A percentile compares a stretch with the other conserved stretches of the same genome.
Conservation (phyloP, 1,140 invertebrate species). For the Drosophila pectinifera region DNA sequence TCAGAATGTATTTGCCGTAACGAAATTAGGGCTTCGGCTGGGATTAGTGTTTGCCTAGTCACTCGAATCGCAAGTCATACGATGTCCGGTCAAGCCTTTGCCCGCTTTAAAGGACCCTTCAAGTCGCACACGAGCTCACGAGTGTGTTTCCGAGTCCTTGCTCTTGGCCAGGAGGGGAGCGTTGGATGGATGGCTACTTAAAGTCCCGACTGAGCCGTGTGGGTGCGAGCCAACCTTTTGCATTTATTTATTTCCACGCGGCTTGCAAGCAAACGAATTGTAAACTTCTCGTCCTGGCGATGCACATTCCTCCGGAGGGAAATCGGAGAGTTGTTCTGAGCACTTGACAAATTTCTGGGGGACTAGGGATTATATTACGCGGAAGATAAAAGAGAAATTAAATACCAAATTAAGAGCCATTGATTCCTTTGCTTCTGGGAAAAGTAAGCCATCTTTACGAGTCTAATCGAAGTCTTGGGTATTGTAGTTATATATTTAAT, state of each 20-base stretch:
- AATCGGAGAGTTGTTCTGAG: background rate
- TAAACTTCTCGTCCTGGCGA: constrained; percentile 43
- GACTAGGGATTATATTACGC: background rate
- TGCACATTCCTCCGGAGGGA: constrained; percentile 38
- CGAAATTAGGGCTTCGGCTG: constrained; percentile 6
- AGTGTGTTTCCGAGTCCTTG: constrained; percentile 29
- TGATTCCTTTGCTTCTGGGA: too few species aligned
- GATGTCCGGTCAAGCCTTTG: constrained; percentile 12
- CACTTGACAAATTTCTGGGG: constrained; percentile 7
- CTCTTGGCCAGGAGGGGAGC: background rate
- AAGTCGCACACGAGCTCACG: constrained; percentile 11
- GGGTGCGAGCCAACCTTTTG: constrained; percentile 54
- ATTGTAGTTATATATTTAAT: background rate
- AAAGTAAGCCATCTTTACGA: background rate
- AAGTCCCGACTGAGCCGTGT: constrained; percentile 32
- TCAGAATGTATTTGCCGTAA: constrained; percentile 23
- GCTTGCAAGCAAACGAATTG: constrained; percentile 45
- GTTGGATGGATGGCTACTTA: constrained; percentile 51
- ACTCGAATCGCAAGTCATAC: constrained; percentile 19
- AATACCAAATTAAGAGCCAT: too few species aligned
- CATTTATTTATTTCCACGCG: constrained; percentile 50
- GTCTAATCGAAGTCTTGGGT: background rate
- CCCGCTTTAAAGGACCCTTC: constrained; percentile 20
- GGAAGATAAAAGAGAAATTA: too few species aligned
- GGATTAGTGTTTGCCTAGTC: constrained; percentile 31